Evolutionary conservation across 2,888 invertebrate genomes (phyloP), one percentile per base, ranked within the genome.

Genomic region (Lysandra coridon): DNA sequence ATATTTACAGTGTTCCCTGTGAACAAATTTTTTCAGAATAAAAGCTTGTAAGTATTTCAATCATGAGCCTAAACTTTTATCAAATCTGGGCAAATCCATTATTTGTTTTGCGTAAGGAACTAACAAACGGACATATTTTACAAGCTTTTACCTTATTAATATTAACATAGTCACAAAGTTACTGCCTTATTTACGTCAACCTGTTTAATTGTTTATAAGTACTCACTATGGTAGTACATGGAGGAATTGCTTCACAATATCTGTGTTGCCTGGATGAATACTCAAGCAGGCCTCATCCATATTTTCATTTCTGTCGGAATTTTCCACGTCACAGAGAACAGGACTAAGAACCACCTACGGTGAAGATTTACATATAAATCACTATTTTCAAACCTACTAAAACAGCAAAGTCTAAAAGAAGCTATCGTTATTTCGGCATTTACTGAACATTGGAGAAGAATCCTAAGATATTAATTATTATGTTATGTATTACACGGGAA

Each of bases 181-280:
- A 12, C 53, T 53, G 53, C 53, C 53, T 14, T 53, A 53, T 53
- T 4, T 14, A 14, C 53, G 14, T 14, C 14, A 53, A 53, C 14
- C 53, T 44, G 0, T 10, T 33, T 33, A 33, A 33, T 33, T 1
- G 33, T 44, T 62, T 23, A 23, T 23, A 23, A 23, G 30, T 10
- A 87, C 91, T 91, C 84, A 93, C 93, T 89, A 93, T 6, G 93
- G 92, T 44, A 93, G 76, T 84, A 93, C 90, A 14, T 93, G 90
- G 75, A 91, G 90, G 82, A 93, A 89, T 37, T 92, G 86, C 81
- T 89, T 87, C 6, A 91, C 88, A 1, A 92, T 88, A 80, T 92
- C 91, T 79, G 84, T 89, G 0, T 87, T 84, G 0, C 87, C 78
- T 0, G 92, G 89, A 10, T 84, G 87, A 0, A 91, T 81, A 2